Evolutionary conservation across 2,888 invertebrate species (phyloP).

Genomic region (Ametastegia equiseti): DNA sequence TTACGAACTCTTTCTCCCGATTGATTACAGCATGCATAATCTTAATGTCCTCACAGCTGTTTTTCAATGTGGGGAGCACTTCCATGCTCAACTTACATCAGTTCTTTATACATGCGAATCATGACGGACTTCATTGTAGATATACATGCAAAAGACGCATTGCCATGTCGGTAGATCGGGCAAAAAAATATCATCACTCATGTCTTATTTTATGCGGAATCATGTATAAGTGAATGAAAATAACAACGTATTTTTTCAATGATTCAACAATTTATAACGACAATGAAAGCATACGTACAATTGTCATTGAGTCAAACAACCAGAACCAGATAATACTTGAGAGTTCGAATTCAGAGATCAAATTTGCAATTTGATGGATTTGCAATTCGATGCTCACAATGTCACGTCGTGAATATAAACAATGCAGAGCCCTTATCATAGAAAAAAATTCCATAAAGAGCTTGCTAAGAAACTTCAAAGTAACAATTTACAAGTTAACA

Average conservation of each 20-base stretch:
- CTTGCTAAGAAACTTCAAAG: neutral
- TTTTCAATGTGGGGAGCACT: neutral
- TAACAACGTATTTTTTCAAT: neutral
- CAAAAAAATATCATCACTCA: neutral
- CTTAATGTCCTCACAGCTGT: neutral
- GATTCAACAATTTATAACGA: slow-evolving; percentile 26
- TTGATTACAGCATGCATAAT: neutral
- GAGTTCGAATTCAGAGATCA: neutral
- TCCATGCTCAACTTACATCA: neutral
- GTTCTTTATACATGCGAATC: too few species aligned
- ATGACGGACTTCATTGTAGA: too few species aligned
- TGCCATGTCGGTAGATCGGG: neutral
- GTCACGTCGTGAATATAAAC: neutral
- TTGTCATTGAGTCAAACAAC: neutral
- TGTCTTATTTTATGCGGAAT: neutral
- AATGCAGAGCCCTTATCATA: neutral
- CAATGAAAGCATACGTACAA: neutral
- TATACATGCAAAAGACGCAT: too few species aligned
- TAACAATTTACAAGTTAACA: neutral
- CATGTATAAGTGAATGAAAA: neutral
- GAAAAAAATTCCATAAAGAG: neutral
- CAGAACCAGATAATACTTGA: neutral
- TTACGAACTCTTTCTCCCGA: too few species aligned
- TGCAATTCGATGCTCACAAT: neutral
- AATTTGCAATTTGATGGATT: neutral